A percentile compares a stretch with the other conserved stretches of the same genome.
These are phyloP conservation scores for Isotomurus palustris DNA, from an alignment of 2,888 invertebrate species.

Conservation along the genomic window DNA sequence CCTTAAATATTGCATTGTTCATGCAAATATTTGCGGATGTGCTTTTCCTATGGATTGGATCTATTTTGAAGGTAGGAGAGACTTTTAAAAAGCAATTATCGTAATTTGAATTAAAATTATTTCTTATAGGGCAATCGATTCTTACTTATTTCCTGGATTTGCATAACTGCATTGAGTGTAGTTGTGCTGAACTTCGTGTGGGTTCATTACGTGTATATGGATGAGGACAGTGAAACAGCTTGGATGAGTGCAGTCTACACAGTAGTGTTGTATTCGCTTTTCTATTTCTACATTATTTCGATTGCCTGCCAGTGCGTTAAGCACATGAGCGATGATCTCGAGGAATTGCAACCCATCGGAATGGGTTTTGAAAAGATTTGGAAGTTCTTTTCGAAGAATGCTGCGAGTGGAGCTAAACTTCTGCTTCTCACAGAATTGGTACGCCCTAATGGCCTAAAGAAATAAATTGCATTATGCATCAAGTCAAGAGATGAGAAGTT, in stretches of 20 bases:
- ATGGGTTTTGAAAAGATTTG: conserved; percentile 27
- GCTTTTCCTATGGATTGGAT: conserved; percentile 31
- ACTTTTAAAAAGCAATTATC: neutral
- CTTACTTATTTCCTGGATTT: conserved; percentile 29
- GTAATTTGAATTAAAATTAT: neutral
- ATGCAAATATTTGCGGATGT: conserved; percentile 35
- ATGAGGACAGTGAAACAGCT: conserved; percentile 17
- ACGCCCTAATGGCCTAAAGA: too few species aligned
- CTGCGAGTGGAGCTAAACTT: conserved; percentile 27
- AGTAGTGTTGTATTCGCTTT: conserved; percentile 29
- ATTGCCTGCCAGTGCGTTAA: conserved; percentile 32
- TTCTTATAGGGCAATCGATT: conserved; percentile 25
- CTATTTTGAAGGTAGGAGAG: conserved; percentile 26
- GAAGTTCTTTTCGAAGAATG: conserved; percentile 37
- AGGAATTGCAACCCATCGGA: conserved; percentile 39
- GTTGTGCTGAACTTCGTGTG: conserved; percentile 29
- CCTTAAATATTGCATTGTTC: conserved; percentile 32
- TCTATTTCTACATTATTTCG: conserved; percentile 33
- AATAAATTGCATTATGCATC: too few species aligned
- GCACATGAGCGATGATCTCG: conserved; percentile 32
- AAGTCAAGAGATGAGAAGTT: too few species aligned
- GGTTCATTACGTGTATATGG: conserved; percentile 26
- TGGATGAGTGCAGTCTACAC: conserved; percentile 33
- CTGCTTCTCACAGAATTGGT: conserved; percentile 37
- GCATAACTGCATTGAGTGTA: conserved; percentile 25